Percentiles rank a stretch among this genome's conserved stretches.
Conservation (phyloP, 2,113 vertebrate genomes). For the Amia ocellicauda region DNA sequence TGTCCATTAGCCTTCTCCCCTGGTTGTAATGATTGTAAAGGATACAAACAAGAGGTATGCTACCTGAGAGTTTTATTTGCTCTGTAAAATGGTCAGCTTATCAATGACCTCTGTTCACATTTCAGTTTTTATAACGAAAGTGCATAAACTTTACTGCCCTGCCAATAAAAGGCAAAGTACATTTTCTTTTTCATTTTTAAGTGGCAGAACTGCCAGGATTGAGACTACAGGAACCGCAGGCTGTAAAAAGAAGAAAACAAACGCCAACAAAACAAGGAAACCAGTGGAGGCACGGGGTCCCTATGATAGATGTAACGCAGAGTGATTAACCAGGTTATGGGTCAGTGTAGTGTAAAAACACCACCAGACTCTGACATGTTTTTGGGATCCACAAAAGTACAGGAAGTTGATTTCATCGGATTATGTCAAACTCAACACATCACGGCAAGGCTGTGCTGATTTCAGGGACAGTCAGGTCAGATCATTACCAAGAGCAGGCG, state of each 20-base stretch:
- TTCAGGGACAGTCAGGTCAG: background rate
- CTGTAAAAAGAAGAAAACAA: too few relatives aligned
- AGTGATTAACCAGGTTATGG: conserved; percentile 1
- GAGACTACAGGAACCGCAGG: too few relatives aligned
- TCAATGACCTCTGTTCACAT: background rate
- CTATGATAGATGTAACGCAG: background rate
- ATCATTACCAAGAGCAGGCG: background rate
- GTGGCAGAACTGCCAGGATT: background rate
- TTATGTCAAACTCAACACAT: background rate
- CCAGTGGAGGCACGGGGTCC: too few relatives aligned
- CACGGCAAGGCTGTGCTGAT: background rate
- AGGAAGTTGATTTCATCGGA: background rate
- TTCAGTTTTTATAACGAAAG: background rate
- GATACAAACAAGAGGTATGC: too few relatives aligned
- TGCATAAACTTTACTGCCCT: conserved; percentile 2
- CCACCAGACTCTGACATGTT: background rate
- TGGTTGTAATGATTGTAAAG: too few relatives aligned
- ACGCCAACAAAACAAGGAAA: too few relatives aligned
- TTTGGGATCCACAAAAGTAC: background rate
- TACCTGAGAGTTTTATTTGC: background rate
- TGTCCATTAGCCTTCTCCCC: too few relatives aligned
- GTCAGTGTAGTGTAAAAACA: background rate
- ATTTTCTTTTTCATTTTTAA: background rate
- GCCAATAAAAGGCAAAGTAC: conserved; percentile 9
- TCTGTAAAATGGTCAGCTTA: conserved; percentile 3